These are phyloP conservation scores for Podabrus alpinus DNA, from an alignment of 2,888 invertebrate species.

Conservation along the genomic window DNA sequence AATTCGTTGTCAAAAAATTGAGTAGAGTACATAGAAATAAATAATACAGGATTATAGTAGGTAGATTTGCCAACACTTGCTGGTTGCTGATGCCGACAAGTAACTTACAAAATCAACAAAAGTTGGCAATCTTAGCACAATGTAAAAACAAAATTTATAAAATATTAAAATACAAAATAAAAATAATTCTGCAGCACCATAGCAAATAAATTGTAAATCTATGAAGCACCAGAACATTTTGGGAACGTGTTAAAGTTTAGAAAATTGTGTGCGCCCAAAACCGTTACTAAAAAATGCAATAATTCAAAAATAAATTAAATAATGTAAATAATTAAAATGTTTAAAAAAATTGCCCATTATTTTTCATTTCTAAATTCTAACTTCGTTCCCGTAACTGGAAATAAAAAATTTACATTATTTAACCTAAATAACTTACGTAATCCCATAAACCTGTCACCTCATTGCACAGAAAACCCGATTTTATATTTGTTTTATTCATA, in stretches of 20 bases:
- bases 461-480: conserved; percentile 87
- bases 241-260: conserved; percentile 53
- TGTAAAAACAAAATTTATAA: conserved; percentile 12
- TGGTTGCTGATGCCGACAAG: conserved; percentile 9
- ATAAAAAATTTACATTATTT: conserved; percentile 37
- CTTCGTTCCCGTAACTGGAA: conserved; percentile 42
- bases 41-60: conserved; percentile 1
- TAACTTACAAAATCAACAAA: conserved; percentile 39
- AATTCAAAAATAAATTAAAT: conserved; percentile 1
- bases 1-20: conserved; percentile 43
- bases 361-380: conserved; percentile 48
- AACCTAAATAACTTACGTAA: conserved; percentile 36
- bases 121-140: background rate
- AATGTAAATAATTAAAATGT: conserved; percentile 6
- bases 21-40: conserved; percentile 15
- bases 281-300: conserved; percentile 10
- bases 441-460: conserved; percentile 70
- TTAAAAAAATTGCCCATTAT: conserved; percentile 20
- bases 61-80: background rate
- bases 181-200: conserved; percentile 53
- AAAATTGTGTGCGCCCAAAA: conserved; percentile 34
- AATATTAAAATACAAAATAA: conserved; percentile 31
- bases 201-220: conserved; percentile 43
- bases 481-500: conserved; percentile 42
- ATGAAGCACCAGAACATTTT: conserved; percentile 53